Conservation (phyloP, 1,140 invertebrate genomes). For the Achatina immaculata region DNA sequence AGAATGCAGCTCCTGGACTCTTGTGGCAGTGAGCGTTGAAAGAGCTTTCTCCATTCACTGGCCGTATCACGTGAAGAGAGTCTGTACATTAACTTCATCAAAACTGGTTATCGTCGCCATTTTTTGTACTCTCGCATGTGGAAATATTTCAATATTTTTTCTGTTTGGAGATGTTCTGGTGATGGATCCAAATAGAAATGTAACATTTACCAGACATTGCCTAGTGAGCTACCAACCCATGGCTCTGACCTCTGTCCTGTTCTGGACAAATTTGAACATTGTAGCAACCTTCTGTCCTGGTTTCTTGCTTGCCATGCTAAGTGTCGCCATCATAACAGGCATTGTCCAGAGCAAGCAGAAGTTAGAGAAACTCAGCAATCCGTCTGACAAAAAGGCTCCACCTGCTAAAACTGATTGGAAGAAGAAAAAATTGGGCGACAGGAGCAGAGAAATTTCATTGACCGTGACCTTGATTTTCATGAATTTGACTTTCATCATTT, state of each 20-base stretch:
- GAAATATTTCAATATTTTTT: not conserved
- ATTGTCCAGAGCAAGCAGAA: not conserved
- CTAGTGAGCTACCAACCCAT: too few species aligned
- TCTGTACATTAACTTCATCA: not conserved
- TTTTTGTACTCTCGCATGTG: not conserved
- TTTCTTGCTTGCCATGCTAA: not conserved
- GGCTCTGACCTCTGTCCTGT: not conserved
- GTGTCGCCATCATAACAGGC: not conserved
- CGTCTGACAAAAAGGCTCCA: not conserved
- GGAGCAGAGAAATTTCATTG: not conserved
- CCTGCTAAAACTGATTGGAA: too few species aligned
- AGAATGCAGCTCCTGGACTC: not conserved
- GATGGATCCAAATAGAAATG: not conserved
- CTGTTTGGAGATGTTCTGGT: not conserved
- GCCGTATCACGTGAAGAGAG: not conserved
- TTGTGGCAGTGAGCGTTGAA: not conserved
- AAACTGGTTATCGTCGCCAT: not conserved
- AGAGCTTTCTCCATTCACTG: not conserved
- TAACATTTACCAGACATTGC: not conserved
- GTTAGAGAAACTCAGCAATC: not conserved
- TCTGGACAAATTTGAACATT: not conserved
- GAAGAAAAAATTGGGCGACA: too few species aligned
- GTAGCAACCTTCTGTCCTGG: not conserved
- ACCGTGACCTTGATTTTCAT: not conserved
- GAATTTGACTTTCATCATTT: not conserved